Conservation (phyloP, 2,113 vertebrate genomes). For the Thalassoma bifasciatum region DNA sequence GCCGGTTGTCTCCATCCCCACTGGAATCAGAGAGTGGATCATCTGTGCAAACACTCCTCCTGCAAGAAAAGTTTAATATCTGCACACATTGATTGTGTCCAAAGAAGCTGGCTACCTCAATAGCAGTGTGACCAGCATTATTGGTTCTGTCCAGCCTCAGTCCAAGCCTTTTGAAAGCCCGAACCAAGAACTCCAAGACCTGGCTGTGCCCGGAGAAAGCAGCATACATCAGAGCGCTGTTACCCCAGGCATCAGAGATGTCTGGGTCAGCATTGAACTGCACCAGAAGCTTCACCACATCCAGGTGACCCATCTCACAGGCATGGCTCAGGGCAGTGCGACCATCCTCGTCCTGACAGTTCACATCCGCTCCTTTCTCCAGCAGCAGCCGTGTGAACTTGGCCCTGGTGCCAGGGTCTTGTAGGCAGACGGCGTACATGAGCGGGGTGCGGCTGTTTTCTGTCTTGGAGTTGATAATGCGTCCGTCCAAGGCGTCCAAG, state of each 20-base stretch:
- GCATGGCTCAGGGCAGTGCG: conserved; percentile 89
- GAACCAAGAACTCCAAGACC: conserved; percentile 89
- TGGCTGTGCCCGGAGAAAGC: conserved; percentile 89
- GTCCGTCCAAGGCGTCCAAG: conserved; percentile 90
- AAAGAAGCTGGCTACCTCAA: conserved; percentile 85
- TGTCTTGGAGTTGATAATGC: conserved; percentile 89
- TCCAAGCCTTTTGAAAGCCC: conserved; percentile 91
- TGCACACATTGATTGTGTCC: conserved; percentile 87
- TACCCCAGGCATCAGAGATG: conserved; percentile 86
- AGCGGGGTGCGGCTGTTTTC: conserved; percentile 90
- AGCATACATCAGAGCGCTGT: conserved; percentile 90
- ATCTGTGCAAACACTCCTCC: conserved; percentile 52
- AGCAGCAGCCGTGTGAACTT: conserved; percentile 89
- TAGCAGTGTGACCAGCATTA: conserved; percentile 85
- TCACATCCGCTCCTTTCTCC: conserved; percentile 89
- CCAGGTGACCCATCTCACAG: conserved; percentile 89
- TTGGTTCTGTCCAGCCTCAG: conserved; percentile 86
- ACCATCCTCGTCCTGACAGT: conserved; percentile 87
- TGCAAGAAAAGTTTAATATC: conserved; percentile 79
- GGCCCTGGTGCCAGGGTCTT: conserved; percentile 81
- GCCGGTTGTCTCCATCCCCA: conserved; percentile 57
- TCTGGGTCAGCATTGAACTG: conserved; percentile 91
- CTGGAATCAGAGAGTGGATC: conserved; percentile 50
- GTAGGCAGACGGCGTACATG: conserved; percentile 88
- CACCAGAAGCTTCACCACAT: conserved; percentile 89